These are phyloP conservation scores for Lycocerus yunnanus DNA, from an alignment of 2,888 invertebrate genomes.

Conservation along the genomic window DNA sequence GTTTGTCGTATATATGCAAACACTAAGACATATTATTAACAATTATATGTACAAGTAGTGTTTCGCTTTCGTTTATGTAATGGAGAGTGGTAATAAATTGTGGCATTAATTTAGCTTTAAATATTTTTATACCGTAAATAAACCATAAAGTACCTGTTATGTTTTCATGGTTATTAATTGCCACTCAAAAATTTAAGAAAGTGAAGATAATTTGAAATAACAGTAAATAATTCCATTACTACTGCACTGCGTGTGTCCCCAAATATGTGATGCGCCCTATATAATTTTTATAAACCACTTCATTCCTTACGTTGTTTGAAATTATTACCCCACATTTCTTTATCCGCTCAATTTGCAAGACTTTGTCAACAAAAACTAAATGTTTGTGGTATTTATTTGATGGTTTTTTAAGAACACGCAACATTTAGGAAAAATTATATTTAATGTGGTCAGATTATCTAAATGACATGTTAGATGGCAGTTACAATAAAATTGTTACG, in stretches of 20 bases:
- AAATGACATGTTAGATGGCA: slow-evolving; percentile 19
- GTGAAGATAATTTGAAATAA: not conserved
- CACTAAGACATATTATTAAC: slow-evolving; percentile 10
- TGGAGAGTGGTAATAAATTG: slow-evolving; percentile 40
- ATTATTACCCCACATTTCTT: not conserved
- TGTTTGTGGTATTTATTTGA: not conserved
- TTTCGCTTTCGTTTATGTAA: slow-evolving; percentile 17
- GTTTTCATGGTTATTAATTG: slow-evolving; percentile 43
- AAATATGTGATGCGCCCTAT: not conserved
- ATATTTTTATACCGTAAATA: slow-evolving; percentile 41
- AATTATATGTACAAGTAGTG: slow-evolving; percentile 10
- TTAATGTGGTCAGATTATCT: slow-evolving; percentile 21
- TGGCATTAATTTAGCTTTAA: slow-evolving; percentile 39
- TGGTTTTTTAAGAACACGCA: not conserved
- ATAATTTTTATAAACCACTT: not conserved
- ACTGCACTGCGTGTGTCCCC: not conserved
- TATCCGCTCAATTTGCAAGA: not conserved
- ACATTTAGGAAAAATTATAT: slow-evolving; percentile 9
- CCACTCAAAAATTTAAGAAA: not conserved
- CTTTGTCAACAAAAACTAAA: not conserved
- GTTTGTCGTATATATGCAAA: not conserved
- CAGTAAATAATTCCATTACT: not conserved
- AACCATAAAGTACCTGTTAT: slow-evolving; percentile 35
- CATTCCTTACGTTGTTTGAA: not conserved
- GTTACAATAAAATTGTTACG: slow-evolving; percentile 8